phyloP scores from a whole-genome alignment of 2,888 invertebrate species.

The Hydrotaea diabolus region DNA sequence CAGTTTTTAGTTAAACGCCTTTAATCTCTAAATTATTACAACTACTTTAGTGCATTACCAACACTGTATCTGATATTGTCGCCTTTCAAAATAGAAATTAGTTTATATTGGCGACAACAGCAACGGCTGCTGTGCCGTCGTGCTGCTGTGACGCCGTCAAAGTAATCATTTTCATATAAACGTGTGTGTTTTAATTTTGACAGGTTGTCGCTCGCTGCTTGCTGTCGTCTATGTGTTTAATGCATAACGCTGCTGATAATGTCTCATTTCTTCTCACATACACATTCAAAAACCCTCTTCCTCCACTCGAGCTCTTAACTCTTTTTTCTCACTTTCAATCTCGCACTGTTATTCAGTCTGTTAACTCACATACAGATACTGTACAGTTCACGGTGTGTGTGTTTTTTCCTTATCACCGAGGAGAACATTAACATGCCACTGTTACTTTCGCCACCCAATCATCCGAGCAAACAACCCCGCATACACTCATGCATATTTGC shows the following conservation, averaged over 20 bases:
- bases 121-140: too few species aligned
- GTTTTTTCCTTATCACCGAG: neutral
- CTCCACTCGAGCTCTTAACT: neutral
- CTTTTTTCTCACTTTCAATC: neutral
- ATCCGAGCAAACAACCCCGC: neutral
- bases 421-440: slow-evolving; percentile 20
- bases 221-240: too few species aligned
- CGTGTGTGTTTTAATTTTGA: too few species aligned
- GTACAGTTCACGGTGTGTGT: neutral
- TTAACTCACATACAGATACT: neutral
- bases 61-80: too few species aligned
- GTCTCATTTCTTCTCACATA: neutral
- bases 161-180: too few species aligned
- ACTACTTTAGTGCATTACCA: too few species aligned
- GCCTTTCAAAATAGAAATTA: too few species aligned
- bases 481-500: neutral
- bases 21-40: too few species aligned
- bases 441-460: slow-evolving; percentile 13
- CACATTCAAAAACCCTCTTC: neutral
- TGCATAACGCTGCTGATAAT: neutral
- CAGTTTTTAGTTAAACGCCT: too few species aligned
- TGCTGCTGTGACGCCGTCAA: too few species aligned
- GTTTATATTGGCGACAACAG: too few species aligned
- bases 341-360: neutral
- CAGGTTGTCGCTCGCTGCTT: too few species aligned